Conservation (phyloP, 2,113 vertebrate genomes). For the Cryptotis parvus region DNA sequence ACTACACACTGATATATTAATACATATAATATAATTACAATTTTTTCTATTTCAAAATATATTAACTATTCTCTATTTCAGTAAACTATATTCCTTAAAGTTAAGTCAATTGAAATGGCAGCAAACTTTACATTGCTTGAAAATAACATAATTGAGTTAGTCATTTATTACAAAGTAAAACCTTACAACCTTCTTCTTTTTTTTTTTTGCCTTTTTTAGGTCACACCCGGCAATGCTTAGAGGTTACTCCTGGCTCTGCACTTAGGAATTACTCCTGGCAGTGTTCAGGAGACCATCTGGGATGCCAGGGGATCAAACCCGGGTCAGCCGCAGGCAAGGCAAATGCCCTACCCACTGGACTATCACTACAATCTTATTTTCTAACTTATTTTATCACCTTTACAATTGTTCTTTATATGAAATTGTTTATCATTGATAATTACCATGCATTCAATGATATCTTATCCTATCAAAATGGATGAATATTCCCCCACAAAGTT, state of each 20-base stretch:
- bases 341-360: too few relatives aligned
- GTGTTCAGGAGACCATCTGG: too few relatives aligned
- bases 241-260: too few relatives aligned
- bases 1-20: neutral
- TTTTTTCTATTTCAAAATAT: neutral
- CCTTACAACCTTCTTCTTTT: too few relatives aligned
- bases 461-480: neutral
- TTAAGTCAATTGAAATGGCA: neutral
- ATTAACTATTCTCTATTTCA: slow-evolving; percentile 28
- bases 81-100: neutral
- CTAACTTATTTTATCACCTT: too few relatives aligned
- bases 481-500: neutral
- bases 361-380: too few relatives aligned
- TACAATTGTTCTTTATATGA: neutral
- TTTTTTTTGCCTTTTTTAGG: too few relatives aligned
- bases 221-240: too few relatives aligned
- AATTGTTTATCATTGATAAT: neutral
- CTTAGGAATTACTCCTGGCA: too few relatives aligned
- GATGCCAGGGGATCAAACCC: too few relatives aligned
- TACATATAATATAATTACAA: neutral
- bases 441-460: neutral
- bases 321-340: too few relatives aligned
- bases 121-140: neutral
- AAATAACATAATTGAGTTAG: neutral
- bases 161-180: neutral